Base-by-base conservation (phyloP, 2,113 vertebrate genomes). In the Rhinopithecus roxellana region DNA sequence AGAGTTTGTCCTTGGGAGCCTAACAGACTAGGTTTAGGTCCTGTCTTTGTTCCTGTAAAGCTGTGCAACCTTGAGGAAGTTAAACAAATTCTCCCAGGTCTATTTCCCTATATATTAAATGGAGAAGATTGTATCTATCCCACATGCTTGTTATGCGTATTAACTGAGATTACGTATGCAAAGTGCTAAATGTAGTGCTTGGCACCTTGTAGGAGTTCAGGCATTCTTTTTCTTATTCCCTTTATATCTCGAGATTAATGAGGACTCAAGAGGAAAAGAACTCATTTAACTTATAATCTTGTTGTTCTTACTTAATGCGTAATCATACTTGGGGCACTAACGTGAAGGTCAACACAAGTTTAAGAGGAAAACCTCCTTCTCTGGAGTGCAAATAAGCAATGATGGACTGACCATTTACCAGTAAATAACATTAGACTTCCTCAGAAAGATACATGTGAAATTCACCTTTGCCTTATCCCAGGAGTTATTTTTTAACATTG, bases 311-410 rank as follows among this genome's bases (percentile, higher is more conserved):
- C 67, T 93, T 91, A 61, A 89, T 86, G 67, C 25, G 2, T 79
- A 94, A 82, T 95, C 52, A 91, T 70, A 79, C 45, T 8, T 61
- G 48, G 77, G 45, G 64, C 30, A 40, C 50, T 86, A 45, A 70
- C 17, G 20, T 55, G 23, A 84, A 80, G 59, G 50, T 93, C 61
- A 93, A 43, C 75, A 88, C 61, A 25, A 55, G 83, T 87, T 79
- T 89, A 87, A 87, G 88, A 79, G 75, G 77, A 95, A 94, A 87
- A 61, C 61, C 40, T 93, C n/a, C 23, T 32, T 85, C 93, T 91
- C 50, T 70, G 11, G 94, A 32, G 67, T 87, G 16, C 64, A 96
- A 92, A 94, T 90, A 95, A 96, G 32, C 61, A 78, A 18, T 17
- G 40, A 70, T 30, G 18, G 17, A 38, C 64, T 92, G 48, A 18